These are phyloP conservation scores for Athalia cordata DNA, from an alignment of 2,888 invertebrate genomes.

Conservation along the genomic window DNA sequence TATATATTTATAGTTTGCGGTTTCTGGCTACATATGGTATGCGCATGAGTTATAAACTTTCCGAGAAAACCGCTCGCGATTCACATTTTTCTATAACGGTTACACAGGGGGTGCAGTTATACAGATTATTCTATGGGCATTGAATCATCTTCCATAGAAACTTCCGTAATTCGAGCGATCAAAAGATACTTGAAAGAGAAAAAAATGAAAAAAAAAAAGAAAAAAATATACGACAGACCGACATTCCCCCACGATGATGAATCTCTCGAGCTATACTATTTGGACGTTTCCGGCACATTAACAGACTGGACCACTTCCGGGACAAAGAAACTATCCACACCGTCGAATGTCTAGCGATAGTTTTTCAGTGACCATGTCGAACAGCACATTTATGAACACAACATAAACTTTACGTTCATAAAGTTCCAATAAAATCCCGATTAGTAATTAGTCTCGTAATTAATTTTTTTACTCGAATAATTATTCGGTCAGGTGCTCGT, in stretches of 20 bases:
- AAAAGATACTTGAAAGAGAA: not conserved
- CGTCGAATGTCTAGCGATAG: not conserved
- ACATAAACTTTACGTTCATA: no score
- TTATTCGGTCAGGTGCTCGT: conserved; percentile 12
- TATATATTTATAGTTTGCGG: conserved; percentile 42
- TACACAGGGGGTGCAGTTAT: no score
- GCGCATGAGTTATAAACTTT: not conserved
- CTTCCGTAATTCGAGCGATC: not conserved
- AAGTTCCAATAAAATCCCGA: not conserved
- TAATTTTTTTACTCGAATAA: not conserved
- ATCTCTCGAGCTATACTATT: conserved; percentile 1
- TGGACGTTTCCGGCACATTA: conserved; percentile 60
- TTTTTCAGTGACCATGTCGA: no score
- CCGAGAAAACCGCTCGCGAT: conserved; percentile 15
- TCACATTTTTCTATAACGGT: not conserved
- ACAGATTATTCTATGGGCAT: not conserved
- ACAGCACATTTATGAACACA: no score
- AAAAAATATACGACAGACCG: not conserved
- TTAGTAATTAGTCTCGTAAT: no score
- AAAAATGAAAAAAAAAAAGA: not conserved
- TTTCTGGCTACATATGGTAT: conserved; percentile 39
- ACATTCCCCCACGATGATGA: conserved; percentile 1
- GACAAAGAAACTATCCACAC: not conserved
- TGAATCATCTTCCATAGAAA: not conserved
- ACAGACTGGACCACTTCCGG: conserved; percentile 61